Conservation (phyloP, 1,140 invertebrate species). For the Aphelenchoides fujianensis region DNA sequence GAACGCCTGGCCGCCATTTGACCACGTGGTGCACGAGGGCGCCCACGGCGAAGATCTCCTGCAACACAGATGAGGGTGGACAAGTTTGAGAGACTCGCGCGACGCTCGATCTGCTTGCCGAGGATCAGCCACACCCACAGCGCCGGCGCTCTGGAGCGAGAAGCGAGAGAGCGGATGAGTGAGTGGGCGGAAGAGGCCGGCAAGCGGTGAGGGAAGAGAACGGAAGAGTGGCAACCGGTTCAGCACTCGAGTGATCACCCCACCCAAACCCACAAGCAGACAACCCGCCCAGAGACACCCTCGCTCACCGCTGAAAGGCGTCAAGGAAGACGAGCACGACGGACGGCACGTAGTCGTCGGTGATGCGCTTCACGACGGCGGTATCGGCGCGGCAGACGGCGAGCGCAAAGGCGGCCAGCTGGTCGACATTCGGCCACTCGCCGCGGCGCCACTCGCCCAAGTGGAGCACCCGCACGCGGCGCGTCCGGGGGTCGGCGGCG, state of each 20-base stretch:
- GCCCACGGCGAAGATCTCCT: neutral
- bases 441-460: slow-evolving; percentile 9
- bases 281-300: no score
- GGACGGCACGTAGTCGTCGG: slow-evolving; percentile 22
- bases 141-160: neutral
- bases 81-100: neutral
- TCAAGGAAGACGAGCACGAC: slow-evolving; percentile 1
- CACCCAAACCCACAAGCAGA: no score
- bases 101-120: slow-evolving; percentile 23
- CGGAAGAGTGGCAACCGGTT: neutral
- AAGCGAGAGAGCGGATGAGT: no score
- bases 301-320: neutral
- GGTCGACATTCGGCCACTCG: slow-evolving; percentile 21
- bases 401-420: neutral
- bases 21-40: neutral
- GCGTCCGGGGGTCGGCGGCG: neutral
- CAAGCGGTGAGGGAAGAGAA: no score
- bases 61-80: neutral
- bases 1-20: neutral
- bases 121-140: slow-evolving; percentile 22
- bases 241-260: neutral
- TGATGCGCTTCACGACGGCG: slow-evolving; percentile 13
- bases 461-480: neutral
- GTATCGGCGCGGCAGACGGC: neutral
- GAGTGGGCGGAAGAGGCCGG: no score